Conservation (phyloP, 2,888 invertebrate genomes). For the Ceratothoa steindachneri region DNA sequence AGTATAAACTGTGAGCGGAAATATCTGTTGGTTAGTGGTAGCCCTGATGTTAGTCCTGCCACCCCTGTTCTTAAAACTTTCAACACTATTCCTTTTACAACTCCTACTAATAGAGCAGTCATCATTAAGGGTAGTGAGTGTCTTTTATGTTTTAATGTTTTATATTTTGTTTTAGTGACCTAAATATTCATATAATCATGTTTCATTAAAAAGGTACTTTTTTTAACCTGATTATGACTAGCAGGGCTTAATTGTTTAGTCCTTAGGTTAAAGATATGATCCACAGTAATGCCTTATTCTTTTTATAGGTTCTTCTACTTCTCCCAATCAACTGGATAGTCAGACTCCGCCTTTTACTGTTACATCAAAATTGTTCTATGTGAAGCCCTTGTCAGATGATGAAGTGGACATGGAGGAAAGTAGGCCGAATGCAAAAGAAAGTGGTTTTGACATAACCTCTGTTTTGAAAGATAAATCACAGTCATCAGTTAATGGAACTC, state of each 20-base stretch:
- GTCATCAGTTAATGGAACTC: not conserved
- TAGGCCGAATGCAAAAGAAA: not conserved
- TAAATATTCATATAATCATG: not conserved
- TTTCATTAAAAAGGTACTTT: not conserved
- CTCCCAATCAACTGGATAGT: not conserved
- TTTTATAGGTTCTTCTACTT: not conserved
- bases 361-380: not conserved
- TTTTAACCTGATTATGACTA: not conserved
- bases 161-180: not conserved
- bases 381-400: not conserved
- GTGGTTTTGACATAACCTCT: not conserved
- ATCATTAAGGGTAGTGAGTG: slow-evolving; percentile 12
- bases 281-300: not conserved
- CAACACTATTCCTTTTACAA: not conserved
- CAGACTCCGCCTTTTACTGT: not conserved
- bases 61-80: not conserved
- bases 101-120: not conserved
- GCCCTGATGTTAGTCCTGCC: not conserved
- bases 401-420: not conserved
- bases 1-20: not conserved
- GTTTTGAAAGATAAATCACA: not conserved
- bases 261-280: no score
- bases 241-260: not conserved
- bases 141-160: not conserved
- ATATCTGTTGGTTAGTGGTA: not conserved